Evolutionary conservation across 2,888 invertebrate species (phyloP).

Genomic region (Ophion ellenae): DNA sequence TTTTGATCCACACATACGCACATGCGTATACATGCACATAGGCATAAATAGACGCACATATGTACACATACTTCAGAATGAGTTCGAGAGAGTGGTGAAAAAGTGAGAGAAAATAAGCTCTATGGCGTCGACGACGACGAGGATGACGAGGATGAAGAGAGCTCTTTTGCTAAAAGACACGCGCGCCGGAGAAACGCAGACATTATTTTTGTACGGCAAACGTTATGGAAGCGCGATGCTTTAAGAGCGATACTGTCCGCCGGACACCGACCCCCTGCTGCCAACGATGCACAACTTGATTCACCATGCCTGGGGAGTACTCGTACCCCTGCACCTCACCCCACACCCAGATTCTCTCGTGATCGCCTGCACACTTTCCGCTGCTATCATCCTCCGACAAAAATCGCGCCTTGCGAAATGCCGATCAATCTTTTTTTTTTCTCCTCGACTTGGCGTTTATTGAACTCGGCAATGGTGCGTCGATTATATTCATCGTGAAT

Average conservation of each 20-base stretch:
- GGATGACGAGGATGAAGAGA: background rate
- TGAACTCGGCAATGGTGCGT: no score
- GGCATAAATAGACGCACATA: background rate
- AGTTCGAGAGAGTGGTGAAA: slow-evolving; percentile 38
- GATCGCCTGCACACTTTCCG: slow-evolving; percentile 25
- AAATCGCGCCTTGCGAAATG: no score
- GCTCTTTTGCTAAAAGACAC: slow-evolving; percentile 26
- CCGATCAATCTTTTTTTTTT: no score
- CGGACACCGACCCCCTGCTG: slow-evolving; percentile 77
- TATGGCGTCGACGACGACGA: slow-evolving; percentile 41
- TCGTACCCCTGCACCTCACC: background rate
- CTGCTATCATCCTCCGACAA: slow-evolving; percentile 1
- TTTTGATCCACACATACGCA: background rate
- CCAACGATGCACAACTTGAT: slow-evolving; percentile 76
- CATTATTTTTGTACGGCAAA: slow-evolving; percentile 20
- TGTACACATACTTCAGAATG: background rate
- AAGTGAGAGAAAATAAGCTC: slow-evolving; percentile 49
- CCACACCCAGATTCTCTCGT: background rate
- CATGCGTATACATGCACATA: background rate
- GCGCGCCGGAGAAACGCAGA: slow-evolving; percentile 25
- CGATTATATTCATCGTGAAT: no score
- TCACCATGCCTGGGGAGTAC: slow-evolving; percentile 69
- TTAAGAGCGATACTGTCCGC: slow-evolving; percentile 75
- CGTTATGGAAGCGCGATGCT: slow-evolving; percentile 76
- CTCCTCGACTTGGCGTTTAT: no score